phyloP scores from a whole-genome alignment of 2,888 invertebrate genomes.

The Trilocha varians region DNA sequence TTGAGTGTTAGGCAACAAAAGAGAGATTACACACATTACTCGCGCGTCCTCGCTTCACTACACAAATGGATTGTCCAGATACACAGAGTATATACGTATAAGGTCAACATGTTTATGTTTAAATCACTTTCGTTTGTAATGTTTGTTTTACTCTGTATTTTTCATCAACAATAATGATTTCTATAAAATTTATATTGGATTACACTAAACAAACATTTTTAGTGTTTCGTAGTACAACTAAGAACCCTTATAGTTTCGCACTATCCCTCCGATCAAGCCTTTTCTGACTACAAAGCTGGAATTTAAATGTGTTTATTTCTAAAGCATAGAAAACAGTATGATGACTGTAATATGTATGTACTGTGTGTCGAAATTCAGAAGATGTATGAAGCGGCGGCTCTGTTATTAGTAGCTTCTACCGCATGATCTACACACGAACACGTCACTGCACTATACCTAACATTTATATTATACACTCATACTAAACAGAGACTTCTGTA shows the following conservation, averaged over 20 bases:
- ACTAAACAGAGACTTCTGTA: too few species aligned
- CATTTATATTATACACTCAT: too few species aligned
- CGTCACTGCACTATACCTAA: too few species aligned
- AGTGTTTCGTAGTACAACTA: conserved; percentile 5
- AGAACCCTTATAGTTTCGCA: too few species aligned
- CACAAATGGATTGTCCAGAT: not conserved
- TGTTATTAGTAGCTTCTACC: not conserved
- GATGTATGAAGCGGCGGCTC: not conserved
- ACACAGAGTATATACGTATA: not conserved
- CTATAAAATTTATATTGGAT: too few species aligned
- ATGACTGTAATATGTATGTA: not conserved
- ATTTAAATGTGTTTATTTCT: too few species aligned
- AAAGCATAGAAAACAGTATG: not conserved
- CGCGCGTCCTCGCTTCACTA: not conserved
- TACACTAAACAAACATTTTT: too few species aligned
- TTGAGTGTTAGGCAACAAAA: not conserved
- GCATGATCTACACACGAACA: not conserved
- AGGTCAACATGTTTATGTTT: not conserved
- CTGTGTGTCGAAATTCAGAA: not conserved
- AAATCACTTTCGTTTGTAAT: too few species aligned
- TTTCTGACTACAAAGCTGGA: too few species aligned
- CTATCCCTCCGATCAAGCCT: too few species aligned
- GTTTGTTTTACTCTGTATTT: too few species aligned
- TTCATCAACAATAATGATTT: too few species aligned
- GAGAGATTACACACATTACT: not conserved